Evolutionary conservation across 2,113 vertebrate genomes (phyloP).

Genomic region (Salvelinus fontinalis): DNA sequence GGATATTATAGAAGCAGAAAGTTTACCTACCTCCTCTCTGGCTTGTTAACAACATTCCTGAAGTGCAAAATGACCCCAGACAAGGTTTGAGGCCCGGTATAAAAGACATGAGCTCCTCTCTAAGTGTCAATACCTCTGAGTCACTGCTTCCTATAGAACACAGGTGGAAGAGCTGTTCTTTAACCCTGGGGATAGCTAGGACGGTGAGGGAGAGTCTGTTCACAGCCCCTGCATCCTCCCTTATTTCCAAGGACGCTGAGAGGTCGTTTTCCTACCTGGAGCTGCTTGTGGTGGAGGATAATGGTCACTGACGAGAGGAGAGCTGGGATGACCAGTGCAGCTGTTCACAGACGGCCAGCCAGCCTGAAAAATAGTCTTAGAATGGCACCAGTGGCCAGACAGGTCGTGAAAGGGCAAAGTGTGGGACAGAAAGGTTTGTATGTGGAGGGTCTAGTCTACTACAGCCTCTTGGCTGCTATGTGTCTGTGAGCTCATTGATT

Average conservation of each 20-base stretch:
- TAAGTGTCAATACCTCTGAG: not conserved
- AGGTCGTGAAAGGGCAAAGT: slow-evolving; percentile 11
- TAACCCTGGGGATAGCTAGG: not conserved
- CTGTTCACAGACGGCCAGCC: slow-evolving; percentile 32
- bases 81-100: not conserved
- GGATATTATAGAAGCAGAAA: slow-evolving; percentile 23
- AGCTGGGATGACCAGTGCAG: slow-evolving; percentile 48
- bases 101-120: not conserved
- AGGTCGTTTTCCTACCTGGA: slow-evolving; percentile 47
- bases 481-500: not conserved
- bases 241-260: slow-evolving; percentile 9
- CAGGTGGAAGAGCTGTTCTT: not conserved
- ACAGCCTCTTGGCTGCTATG: not conserved
- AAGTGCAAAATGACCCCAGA: not conserved
- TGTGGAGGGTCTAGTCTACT: not conserved
- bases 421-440: not conserved
- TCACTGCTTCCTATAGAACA: not conserved
- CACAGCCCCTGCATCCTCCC: too few species aligned
- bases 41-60: not conserved
- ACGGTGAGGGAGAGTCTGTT: too few species aligned
- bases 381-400: slow-evolving; percentile 46
- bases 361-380: slow-evolving; percentile 17
- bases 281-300: slow-evolving; percentile 57
- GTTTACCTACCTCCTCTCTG: not conserved
- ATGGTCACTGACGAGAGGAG: slow-evolving; percentile 34